Evolutionary conservation across 2,113 vertebrate genomes (phyloP).

Genomic region (Craseonycteris thonglongyai): DNA sequence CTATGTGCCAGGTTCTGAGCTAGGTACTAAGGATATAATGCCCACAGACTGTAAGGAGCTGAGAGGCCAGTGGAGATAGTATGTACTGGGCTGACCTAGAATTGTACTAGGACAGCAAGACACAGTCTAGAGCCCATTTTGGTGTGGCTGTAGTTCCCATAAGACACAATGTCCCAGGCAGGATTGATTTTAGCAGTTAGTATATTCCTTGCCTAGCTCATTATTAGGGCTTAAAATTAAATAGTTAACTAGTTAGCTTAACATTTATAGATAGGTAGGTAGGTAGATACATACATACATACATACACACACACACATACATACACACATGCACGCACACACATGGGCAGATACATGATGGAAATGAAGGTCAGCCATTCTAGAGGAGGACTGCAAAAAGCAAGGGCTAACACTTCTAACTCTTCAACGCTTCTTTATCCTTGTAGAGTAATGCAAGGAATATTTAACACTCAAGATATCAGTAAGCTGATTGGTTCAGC

Average conservation of each 20-base stretch:
- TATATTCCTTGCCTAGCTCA: not conserved
- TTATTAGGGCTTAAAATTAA: not conserved
- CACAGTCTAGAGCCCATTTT: not conserved
- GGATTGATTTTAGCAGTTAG: not conserved
- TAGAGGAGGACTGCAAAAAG: not conserved
- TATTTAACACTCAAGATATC: not conserved
- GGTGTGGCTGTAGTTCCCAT: not conserved
- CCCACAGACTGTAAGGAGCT: not conserved
- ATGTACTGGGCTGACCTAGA: not conserved
- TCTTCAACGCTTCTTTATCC: not conserved
- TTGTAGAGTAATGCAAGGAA: not conserved
- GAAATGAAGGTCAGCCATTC: not conserved
- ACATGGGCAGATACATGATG: not conserved
- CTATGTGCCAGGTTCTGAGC: not conserved
- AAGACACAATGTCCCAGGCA: not conserved
- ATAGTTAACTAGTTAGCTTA: not conserved
- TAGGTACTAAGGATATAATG: not conserved
- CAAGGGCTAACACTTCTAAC: not conserved
- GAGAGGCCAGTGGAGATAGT: not conserved
- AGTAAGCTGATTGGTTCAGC: slow-evolving; percentile 1
- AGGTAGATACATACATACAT: not conserved
- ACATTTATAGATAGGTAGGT: not conserved
- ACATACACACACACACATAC: not conserved
- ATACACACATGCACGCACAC: not conserved
- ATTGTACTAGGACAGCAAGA: not conserved